Conservation (phyloP, 2,113 vertebrate species). For the Erinaceus europaeus region DNA sequence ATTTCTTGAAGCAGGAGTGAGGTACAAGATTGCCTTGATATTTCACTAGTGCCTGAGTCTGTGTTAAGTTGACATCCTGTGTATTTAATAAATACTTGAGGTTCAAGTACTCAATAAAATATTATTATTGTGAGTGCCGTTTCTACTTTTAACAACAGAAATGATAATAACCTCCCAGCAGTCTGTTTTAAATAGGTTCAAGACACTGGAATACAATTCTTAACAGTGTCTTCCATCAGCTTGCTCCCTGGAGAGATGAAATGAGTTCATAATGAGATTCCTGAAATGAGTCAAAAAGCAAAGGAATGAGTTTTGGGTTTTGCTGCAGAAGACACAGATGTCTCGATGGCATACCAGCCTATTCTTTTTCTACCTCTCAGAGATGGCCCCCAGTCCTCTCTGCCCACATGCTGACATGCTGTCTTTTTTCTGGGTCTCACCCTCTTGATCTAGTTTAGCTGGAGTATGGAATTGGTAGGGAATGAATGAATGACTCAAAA, state of each 20-base stretch:
- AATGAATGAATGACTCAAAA: no score
- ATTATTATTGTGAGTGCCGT: slow-evolving; percentile 53
- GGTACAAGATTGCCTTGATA: background rate
- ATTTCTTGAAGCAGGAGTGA: background rate
- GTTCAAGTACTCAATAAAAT: slow-evolving; percentile 45
- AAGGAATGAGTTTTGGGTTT: background rate
- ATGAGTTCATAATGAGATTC: slow-evolving; percentile 75
- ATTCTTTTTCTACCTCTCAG: background rate
- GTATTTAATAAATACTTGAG: slow-evolving; percentile 49
- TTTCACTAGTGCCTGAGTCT: background rate
- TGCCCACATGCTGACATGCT: background rate
- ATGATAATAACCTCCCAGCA: slow-evolving; percentile 72
- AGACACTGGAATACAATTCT: slow-evolving; percentile 71
- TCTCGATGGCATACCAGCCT: background rate
- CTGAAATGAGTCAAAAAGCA: slow-evolving; percentile 63
- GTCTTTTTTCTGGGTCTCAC: background rate
- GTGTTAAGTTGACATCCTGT: background rate
- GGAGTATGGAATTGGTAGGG: no score
- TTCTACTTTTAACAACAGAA: slow-evolving; percentile 60
- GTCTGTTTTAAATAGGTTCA: slow-evolving; percentile 71
- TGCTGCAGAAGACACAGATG: slow-evolving; percentile 44
- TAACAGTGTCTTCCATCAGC: slow-evolving; percentile 70
- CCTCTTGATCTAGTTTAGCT: slow-evolving; percentile 28
- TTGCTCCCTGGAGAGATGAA: slow-evolving; percentile 62
- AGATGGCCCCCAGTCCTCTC: background rate